Base-by-base conservation (phyloP, 2,113 vertebrate species). In the Erythrocercus mccallii region DNA sequence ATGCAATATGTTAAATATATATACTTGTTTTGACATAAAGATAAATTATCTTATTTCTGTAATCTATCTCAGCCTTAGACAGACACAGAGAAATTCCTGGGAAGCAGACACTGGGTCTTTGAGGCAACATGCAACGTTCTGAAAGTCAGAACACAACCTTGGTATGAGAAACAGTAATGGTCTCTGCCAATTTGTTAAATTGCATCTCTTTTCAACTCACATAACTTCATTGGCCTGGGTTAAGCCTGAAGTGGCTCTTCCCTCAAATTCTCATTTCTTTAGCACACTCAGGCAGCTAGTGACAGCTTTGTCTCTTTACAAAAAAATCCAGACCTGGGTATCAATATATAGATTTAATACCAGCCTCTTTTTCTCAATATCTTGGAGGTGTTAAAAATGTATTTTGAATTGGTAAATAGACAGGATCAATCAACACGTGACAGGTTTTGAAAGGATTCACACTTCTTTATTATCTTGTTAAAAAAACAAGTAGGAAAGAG, bases 41-140 rank as follows among this genome's bases (percentile, higher is more conserved):
- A 95, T 89, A 91, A 91, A 95, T 95, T 92, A 92, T 83, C 64
- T 88, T 70, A 93, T 92, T 95, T 96, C 79, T 92, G 44, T 81
- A 92, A 96, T 94, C 87, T 94, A 83, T 93, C 82, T 92, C 90
- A 93, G 58, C 22, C 54, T 90, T 80, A 47, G 64, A 90, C 62
- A 91, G 44, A 77, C 5, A 12, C 45, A 64, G 45, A 37, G 33
- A 93, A 94, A 93, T 71, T 88, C 87, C 90, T 96, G 40, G 51
- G 93, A 96, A 95, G 87, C 71, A 93, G 56, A 77, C 42, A 88
- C 24, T 4, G 4, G 35, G 66, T 71, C 85, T 96, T 82, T 79
- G 68, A 95, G 81, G 66, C 68, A 94, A 85, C 42, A 25, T 23
- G 37, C n/a, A 88, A 65, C 5, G 16, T 54, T 94, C 71, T 94